These are phyloP conservation scores for Cotesia typhae DNA, from an alignment of 1,140 invertebrate genomes.

Conservation along the genomic window DNA sequence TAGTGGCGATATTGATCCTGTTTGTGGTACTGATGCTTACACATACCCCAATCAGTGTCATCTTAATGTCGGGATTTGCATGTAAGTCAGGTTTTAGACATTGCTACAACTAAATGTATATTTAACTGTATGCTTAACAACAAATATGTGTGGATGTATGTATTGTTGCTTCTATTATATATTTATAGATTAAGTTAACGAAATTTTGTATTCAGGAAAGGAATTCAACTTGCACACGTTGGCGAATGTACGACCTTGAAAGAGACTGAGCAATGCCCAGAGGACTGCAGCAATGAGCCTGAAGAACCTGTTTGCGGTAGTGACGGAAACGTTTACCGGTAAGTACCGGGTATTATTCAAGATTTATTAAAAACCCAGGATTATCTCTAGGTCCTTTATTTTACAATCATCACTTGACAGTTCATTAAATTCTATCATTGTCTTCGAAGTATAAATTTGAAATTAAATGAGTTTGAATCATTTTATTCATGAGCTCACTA, in stretches of 20 bases:
- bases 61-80: conserved; percentile 81
- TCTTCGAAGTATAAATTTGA: no score
- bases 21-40: conserved; percentile 84
- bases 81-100: conserved; percentile 70
- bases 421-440: no score
- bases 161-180: no score
- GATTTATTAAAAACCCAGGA: conserved; percentile 13
- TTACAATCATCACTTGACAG: not conserved
- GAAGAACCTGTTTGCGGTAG: conserved; percentile 87
- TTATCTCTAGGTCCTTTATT: no score
- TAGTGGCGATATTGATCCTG: conserved; percentile 73
- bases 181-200: conserved; percentile 14
- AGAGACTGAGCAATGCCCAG: conserved; percentile 75
- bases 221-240: conserved; percentile 85
- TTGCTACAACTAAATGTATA: not conserved
- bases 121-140: not conserved
- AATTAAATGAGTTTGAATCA: no score
- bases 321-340: conserved; percentile 91
- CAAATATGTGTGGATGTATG: no score
- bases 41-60: conserved; percentile 84
- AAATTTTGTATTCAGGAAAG: conserved; percentile 69
- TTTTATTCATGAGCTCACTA: no score
- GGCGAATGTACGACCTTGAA: conserved; percentile 84
- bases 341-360: conserved; percentile 45
- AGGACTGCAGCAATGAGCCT: conserved; percentile 74